Evolutionary conservation across 92 coral and sea anemone species (phyloP), one percentile per base, ranked within the genome.

Genomic region (Diadumene lineata): DNA sequence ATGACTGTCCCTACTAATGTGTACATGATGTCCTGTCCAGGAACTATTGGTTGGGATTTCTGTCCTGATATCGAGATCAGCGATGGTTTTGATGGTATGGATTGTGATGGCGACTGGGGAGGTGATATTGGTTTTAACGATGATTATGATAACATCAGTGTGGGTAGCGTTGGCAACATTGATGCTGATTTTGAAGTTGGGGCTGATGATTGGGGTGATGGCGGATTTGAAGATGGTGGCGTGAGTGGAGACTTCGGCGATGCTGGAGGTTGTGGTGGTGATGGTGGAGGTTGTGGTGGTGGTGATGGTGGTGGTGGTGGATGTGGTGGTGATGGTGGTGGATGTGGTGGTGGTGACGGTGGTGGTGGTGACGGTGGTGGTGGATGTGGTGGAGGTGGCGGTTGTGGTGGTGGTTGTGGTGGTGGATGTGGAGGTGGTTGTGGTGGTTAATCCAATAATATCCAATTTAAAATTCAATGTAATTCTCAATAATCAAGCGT

Each of bases 1-100:
- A 77, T 74, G 55, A 64, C 75, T 2, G 90, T 86, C 7, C 90
- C 90, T 28, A 81, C 87, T 24, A 86, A 86, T 51, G 86, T 76
- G 0, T 76, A 81, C 44, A 31, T 83, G 15, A 31, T 61, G 60
- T 74, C 60, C 7, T 27, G 43, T 1, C 27, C 43, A 43, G 79
- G 70, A 6, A 57, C 60, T 22, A 61, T 74, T 23, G 79, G 79
- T 9, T 74, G 79, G 79, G 79, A 46, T 50, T 74, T 74, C 21
- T 74, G 62, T 61, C 79, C 79, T 18, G 70, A 74, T 16, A 34
- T 58, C n/a, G 66, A 74, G 30, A 38, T 22, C 7, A 48, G 28
- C 21, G 27, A 34, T 10, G 79, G 64, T 2, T 27, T 74, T n/a
- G 79, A 43, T 3, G 70, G 44, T 26, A 50, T 60, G 50, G 60